Evolutionary conservation across 2,888 invertebrate genomes (phyloP), one percentile per base, ranked within the genome.

Genomic region (Galerucella calmariensis): DNA sequence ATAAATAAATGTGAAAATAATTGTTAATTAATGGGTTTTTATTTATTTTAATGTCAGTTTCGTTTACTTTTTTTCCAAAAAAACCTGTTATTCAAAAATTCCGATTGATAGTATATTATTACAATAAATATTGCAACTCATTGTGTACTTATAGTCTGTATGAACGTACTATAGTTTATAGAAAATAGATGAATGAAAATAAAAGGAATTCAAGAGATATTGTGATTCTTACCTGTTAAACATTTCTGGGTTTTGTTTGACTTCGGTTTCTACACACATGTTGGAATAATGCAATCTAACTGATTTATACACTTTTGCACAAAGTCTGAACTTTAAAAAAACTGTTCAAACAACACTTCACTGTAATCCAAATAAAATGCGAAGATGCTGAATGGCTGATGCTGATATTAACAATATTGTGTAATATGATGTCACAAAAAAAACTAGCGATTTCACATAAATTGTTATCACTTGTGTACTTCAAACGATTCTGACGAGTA

Each of bases 221-320:
- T 35, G 35, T 11, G 41, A 75, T 74, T 74, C 81, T 75, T 82
- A 86, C 85, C 85, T 85, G 79, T 86, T 86, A 79, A 86, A 83
- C 82, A 83, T 84, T 81, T 72, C 66, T 27, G 58, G 41, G 83
- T 84, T 84, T 77, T 84, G 84, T 67, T 82, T 79, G 35, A 77
- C 76, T 73, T 77, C 77, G 74, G 82, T 85, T 41, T 82, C 80
- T 20, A 84, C 82, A 73, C 83, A 84, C 83, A 83, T 84, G 61
- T 35, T 62, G 20, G 67, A 41, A 10, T 61, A 65, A 35, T 69
- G 27, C 59, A 65, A 65, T 68, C 67, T 73, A 58, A 76, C 67
- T n/a, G 74, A 78, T 69, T 66, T 67, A 67, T 73, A 75, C 77
- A 78, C 70, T 71, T 72, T 73, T 14, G 12, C 61, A 69, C 53